Evolutionary conservation across 2,888 invertebrate species (phyloP).

Genomic region (Dinocampus coccinellae): DNA sequence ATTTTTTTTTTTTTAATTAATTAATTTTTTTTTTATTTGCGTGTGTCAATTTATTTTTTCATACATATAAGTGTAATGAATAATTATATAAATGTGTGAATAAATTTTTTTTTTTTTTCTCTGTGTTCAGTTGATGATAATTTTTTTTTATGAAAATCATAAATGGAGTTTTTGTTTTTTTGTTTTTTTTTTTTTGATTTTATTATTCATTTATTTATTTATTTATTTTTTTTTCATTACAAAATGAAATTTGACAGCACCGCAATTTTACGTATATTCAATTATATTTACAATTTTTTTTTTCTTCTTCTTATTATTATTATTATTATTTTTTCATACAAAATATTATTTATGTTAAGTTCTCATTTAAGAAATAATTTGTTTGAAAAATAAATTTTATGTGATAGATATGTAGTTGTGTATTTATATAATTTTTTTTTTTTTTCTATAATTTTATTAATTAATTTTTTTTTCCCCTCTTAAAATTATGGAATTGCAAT

Average conservation of each 20-base stretch:
- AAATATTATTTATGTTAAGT: background rate
- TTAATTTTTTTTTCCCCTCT: background rate
- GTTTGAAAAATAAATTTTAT: no score
- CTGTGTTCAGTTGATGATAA: no score
- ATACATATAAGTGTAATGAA: background rate
- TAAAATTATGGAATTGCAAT: background rate
- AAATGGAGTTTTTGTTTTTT: background rate
- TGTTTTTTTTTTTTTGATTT: no score
- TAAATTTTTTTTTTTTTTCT: no score
- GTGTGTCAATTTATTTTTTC: background rate
- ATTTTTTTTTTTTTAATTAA: background rate
- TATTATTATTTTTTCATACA: background rate
- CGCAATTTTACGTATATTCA: background rate
- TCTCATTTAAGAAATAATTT: no score
- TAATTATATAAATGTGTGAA: no score
- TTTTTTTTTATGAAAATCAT: background rate
- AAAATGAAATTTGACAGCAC: background rate
- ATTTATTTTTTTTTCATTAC: background rate
- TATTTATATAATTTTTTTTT: background rate
- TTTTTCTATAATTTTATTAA: background rate
- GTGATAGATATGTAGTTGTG: no score
- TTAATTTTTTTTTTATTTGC: no score
- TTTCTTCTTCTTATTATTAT: background rate
- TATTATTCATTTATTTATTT: no score
- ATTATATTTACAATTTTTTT: background rate